Conservation (phyloP, 1,140 invertebrate genomes). For the Cherax destructor region DNA sequence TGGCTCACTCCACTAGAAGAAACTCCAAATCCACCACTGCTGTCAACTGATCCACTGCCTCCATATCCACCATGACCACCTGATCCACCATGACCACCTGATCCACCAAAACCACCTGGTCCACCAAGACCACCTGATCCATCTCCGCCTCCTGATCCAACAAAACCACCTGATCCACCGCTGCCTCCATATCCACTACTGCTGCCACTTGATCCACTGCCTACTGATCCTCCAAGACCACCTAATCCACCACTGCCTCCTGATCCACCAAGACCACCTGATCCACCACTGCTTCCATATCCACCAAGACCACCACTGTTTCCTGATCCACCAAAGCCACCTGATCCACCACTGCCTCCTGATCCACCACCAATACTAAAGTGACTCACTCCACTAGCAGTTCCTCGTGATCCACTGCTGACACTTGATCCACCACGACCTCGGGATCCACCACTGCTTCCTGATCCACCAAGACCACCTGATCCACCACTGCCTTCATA, state of each 20-base stretch:
- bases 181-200: slow-evolving; percentile 10
- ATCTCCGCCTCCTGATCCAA: not conserved
- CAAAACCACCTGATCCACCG: slow-evolving; percentile 15
- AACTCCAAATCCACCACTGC: not conserved
- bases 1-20: slow-evolving; percentile 27
- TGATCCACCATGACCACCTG: too few species aligned
- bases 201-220: not conserved
- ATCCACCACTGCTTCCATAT: not conserved
- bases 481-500: not conserved
- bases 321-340: not conserved
- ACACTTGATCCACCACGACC: not conserved
- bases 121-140: not conserved
- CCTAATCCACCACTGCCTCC: not conserved
- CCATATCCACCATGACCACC: too few species aligned
- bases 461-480: not conserved
- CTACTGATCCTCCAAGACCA: not conserved
- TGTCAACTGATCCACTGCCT: slow-evolving; percentile 19
- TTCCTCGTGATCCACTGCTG: not conserved
- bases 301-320: not conserved
- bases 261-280: not conserved
- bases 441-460: slow-evolving; percentile 9
- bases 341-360: slow-evolving; percentile 42
- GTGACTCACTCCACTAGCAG: not conserved
- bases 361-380: slow-evolving; percentile 6
- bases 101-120: not conserved